A percentile compares a stretch with the other conserved stretches of the same genome.
These are phyloP conservation scores for Gnathonemus echidnorhynchus DNA, from an alignment of 2,113 vertebrate genomes.

Conservation along the genomic window DNA sequence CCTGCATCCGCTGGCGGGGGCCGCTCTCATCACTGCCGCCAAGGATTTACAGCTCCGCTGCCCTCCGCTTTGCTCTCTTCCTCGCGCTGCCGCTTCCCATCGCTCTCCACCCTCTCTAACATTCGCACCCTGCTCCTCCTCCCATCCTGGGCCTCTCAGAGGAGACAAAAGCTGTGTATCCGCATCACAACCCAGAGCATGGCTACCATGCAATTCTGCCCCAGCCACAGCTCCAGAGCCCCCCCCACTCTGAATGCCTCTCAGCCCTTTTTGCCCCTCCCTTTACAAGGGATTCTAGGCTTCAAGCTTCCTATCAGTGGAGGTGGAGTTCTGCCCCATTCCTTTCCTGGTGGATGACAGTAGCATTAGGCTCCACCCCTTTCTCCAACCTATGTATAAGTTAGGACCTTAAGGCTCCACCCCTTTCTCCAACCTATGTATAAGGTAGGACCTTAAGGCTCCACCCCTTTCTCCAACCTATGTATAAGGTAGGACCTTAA, in stretches of 20 bases:
- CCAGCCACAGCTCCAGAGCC: neutral
- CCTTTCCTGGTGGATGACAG: neutral
- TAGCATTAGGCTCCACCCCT: neutral
- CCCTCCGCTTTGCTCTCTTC: slow-evolving; percentile 21
- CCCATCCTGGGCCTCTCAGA: neutral
- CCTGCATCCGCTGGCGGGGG: neutral
- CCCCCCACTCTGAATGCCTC: neutral
- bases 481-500: too few species aligned
- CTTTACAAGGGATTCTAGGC: neutral
- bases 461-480: neutral
- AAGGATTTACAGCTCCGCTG: slow-evolving; percentile 32
- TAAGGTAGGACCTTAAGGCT: neutral
- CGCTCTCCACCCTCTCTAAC: neutral
- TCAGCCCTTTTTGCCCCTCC: neutral
- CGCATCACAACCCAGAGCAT: neutral
- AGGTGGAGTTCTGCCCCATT: neutral
- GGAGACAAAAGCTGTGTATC: neutral
- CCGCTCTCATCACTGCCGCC: slow-evolving; percentile 10
- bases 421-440: neutral
- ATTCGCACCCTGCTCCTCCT: neutral
- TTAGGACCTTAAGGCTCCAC: neutral
- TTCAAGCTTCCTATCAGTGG: neutral
- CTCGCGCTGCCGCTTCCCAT: neutral
- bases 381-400: neutral
- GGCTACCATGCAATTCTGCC: neutral